phyloP scores from a whole-genome alignment of 2,888 invertebrate genomes.

The Leucozona laternaria region DNA sequence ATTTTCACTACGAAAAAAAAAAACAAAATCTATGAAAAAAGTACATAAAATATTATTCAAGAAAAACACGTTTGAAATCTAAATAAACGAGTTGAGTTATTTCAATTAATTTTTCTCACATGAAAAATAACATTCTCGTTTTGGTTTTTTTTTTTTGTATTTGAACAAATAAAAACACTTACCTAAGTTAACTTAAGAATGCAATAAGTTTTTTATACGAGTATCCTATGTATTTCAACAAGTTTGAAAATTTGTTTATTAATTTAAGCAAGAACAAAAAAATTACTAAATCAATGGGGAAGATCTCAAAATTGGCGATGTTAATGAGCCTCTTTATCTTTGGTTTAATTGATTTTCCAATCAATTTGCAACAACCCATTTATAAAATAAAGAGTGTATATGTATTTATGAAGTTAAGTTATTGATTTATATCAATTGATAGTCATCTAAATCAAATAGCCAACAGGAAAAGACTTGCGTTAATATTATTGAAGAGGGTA shows the following conservation, averaged over 20 bases:
- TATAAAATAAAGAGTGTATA: neutral
- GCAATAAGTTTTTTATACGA: neutral
- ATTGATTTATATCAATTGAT: conserved; percentile 5
- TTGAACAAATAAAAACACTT: neutral
- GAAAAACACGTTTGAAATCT: conserved; percentile 5
- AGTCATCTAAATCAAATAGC: conserved; percentile 5
- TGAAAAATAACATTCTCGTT: neutral
- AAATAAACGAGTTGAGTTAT: neutral
- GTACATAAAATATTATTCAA: neutral
- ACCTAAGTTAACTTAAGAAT: neutral
- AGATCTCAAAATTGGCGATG: neutral
- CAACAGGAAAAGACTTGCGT: neutral
- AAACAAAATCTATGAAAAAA: neutral
- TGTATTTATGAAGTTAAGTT: neutral
- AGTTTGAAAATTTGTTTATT: neutral
- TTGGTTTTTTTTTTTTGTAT: neutral
- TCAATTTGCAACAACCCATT: neutral
- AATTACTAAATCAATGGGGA: neutral
- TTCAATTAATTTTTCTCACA: neutral
- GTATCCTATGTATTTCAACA: neutral
- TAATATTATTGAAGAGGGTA: neutral
- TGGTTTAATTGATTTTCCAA: neutral
- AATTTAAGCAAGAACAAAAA: neutral
- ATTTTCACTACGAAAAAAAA: neutral
- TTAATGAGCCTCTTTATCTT: conserved; percentile 1